Evolutionary conservation across 2,888 invertebrate genomes (phyloP).

Genomic region (Apotomis betuletana): DNA sequence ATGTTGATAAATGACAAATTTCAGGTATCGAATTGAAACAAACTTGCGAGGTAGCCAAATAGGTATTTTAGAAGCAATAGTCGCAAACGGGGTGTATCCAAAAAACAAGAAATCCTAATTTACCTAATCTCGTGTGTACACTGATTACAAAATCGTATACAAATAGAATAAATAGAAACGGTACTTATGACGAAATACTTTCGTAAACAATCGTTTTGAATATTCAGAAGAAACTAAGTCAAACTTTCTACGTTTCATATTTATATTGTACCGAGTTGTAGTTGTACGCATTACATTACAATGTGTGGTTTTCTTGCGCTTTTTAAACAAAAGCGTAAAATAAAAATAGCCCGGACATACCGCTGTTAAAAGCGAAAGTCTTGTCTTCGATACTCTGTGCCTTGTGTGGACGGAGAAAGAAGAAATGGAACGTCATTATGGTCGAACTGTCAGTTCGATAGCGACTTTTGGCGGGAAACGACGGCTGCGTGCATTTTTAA

Average conservation of each 20-base stretch:
- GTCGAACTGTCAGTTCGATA: conserved; percentile 58
- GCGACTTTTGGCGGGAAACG: conserved; percentile 60
- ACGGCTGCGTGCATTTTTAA: conserved; percentile 47
- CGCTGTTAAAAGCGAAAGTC: conserved; percentile 65
- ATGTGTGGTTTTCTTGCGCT: conserved; percentile 22
- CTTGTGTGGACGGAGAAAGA: conserved; percentile 67
- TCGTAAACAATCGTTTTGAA: conserved; percentile 30
- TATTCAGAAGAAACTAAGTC: conserved; percentile 34
- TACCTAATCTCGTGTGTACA: neutral
- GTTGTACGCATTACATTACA: conserved; percentile 12
- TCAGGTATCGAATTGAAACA: too few species aligned
- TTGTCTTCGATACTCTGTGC: conserved; percentile 31
- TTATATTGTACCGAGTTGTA: conserved; percentile 1
- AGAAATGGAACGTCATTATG: conserved; percentile 61
- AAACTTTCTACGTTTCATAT: conserved; percentile 33
- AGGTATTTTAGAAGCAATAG: too few species aligned
- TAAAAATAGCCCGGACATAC: conserved; percentile 55
- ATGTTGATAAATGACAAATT: too few species aligned
- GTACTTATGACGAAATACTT: conserved; percentile 23
- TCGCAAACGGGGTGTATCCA: too few species aligned
- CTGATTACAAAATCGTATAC: conserved; percentile 24
- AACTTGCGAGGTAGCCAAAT: too few species aligned
- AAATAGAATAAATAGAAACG: neutral
- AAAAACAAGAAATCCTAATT: neutral
- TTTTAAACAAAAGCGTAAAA: conserved; percentile 44